These are phyloP conservation scores for Drosophila rufa DNA, from an alignment of 1,140 invertebrate genomes.

Conservation along the genomic window DNA sequence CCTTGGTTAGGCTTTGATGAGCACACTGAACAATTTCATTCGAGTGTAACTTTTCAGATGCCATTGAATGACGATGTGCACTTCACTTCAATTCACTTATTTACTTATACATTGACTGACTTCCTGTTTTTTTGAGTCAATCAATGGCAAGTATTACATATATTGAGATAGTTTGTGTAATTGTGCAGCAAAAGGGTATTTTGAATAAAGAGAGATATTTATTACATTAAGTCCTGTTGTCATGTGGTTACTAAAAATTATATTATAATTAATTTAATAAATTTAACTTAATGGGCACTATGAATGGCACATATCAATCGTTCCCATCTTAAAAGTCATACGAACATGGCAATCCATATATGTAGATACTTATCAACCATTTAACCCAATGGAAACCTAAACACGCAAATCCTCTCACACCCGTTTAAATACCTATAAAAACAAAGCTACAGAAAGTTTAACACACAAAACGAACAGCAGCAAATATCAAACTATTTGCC, in stretches of 20 bases:
- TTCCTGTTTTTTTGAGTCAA: background rate
- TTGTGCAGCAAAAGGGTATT: background rate
- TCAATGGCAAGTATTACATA: background rate
- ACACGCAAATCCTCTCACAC: conserved; percentile 31
- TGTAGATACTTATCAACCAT: conserved; percentile 43
- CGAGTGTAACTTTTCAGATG: conserved; percentile 11
- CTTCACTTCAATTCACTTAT: conserved; percentile 12
- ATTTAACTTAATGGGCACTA: no score
- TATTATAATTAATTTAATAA: background rate
- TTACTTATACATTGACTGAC: conserved; percentile 15
- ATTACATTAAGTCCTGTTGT: background rate
- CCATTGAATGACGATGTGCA: conserved; percentile 3
- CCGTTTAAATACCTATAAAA: conserved; percentile 27
- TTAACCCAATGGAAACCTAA: conserved; percentile 20
- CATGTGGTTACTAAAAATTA: background rate
- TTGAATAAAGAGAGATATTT: background rate
- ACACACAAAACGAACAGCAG: conserved; percentile 13
- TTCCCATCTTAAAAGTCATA: background rate
- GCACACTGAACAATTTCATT: conserved; percentile 24
- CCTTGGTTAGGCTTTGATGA: conserved; percentile 20
- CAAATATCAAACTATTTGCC: conserved; percentile 36
- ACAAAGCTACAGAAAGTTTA: conserved; percentile 11
- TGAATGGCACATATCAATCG: background rate
- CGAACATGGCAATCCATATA: background rate
- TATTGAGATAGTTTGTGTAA: background rate